Evolutionary conservation across 2,113 vertebrate genomes (phyloP), one percentile per base, ranked within the genome.

Genomic region (Brienomyrus brachyistius): DNA sequence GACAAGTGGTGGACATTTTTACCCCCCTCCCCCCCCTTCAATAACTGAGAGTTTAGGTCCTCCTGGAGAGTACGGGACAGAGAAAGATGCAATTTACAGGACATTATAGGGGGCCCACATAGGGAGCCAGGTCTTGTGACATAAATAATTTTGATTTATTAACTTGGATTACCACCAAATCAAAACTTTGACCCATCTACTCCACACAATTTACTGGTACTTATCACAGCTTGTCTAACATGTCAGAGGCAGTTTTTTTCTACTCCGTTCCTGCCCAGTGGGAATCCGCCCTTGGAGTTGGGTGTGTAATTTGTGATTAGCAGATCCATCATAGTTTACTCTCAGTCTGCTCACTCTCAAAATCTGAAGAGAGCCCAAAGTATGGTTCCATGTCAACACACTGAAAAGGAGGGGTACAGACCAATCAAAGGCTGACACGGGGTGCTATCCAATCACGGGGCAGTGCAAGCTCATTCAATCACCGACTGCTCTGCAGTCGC

Each of bases 61-160:
- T 40, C 40, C 56, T 31, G 43, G 47, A 40, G 59, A 27, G 82
- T 86, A 43, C 35, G 23, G n/a, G 19, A 56, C 19, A 56, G 62
- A 84, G 31, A 50, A 50, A 45, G 56, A 51, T 48, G 89, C 82
- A 48, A 62, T 86, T 50, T 89, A 86, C 82, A 50, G 89, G 17
- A 47, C 8, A 54, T 89, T 51, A 89, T 19, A 80, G 51, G 40
- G 40, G 21, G 13, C 2, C 88, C 23, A 48, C 50, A 51, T 9
- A 21, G 19, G 40, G 40, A 84, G 74, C 88, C 50, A 21, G 52
- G 83, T 86, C 90, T 56, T 17, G 54, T 85, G 27, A 86, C 83
- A 51, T 89, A 90, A 91, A 92, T 92, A 91, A 92, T 92, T 88
- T 88, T 77, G 91, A 92, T 92, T 93, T 92, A 93, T 93, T 90